Conservation (phyloP, 2,113 vertebrate genomes). For the Mobula birostris region DNA sequence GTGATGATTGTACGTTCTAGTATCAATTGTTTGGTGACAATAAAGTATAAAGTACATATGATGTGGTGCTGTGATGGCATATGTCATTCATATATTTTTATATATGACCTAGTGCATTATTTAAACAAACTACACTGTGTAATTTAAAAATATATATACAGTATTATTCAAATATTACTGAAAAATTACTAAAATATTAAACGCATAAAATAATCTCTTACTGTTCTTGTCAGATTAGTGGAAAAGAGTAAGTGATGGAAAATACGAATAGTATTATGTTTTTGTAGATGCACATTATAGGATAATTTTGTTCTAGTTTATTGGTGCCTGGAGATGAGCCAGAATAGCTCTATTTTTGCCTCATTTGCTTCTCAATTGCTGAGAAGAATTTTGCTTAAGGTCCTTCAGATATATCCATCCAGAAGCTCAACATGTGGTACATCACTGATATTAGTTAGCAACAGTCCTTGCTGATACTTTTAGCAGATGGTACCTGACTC, state of each 20-base stretch:
- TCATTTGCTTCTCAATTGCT: neutral
- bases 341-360: neutral
- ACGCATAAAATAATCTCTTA: neutral
- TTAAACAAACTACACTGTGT: too few relatives aligned
- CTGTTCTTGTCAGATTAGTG: neutral
- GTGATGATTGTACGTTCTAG: too few relatives aligned
- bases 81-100: too few relatives aligned
- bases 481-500: neutral
- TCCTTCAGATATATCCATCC: neutral
- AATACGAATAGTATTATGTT: neutral
- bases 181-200: too few relatives aligned
- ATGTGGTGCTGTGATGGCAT: too few relatives aligned
- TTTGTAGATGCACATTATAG: too few relatives aligned
- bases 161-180: too few relatives aligned
- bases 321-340: neutral
- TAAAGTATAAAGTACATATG: too few relatives aligned
- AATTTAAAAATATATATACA: too few relatives aligned
- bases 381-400: neutral
- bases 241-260: neutral
- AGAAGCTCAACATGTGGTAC: conserved; percentile 4
- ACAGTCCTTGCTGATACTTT: neutral
- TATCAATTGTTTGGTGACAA: too few relatives aligned
- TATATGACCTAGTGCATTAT: too few relatives aligned
- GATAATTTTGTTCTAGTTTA: neutral
- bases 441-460: neutral